These are phyloP conservation scores for Nibea albiflora DNA, from an alignment of 2,113 vertebrate genomes.

Conservation along the genomic window DNA sequence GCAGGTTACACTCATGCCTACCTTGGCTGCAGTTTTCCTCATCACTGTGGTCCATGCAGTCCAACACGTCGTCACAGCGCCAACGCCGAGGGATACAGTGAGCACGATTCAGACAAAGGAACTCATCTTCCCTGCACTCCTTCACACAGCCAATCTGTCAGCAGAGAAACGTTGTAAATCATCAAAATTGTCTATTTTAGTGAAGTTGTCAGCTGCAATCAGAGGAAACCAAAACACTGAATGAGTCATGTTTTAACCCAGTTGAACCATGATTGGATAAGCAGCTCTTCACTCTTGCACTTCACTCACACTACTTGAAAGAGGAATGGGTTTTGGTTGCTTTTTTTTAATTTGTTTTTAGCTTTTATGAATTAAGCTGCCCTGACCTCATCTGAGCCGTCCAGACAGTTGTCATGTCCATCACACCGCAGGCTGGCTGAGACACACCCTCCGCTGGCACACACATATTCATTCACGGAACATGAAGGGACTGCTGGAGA, in stretches of 20 bases:
- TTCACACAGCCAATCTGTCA: slow-evolving; percentile 92
- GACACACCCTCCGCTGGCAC: slow-evolving; percentile 92
- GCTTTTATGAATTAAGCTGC: not conserved
- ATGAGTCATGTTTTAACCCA: not conserved
- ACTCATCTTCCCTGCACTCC: slow-evolving; percentile 95
- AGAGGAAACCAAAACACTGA: slow-evolving; percentile 1
- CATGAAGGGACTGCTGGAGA: slow-evolving; percentile 90
- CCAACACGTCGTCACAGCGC: slow-evolving; percentile 93
- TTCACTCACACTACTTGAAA: not conserved
- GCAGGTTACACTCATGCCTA: slow-evolving; percentile 17
- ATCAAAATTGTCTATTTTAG: not conserved
- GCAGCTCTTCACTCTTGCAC: not conserved
- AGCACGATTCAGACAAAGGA: slow-evolving; percentile 93
- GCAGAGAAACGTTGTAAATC: slow-evolving; percentile 40
- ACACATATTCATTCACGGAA: slow-evolving; percentile 94
- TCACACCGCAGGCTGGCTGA: slow-evolving; percentile 93
- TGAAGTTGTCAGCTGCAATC: slow-evolving; percentile 9
- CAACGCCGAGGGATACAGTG: slow-evolving; percentile 94
- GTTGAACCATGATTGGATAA: not conserved
- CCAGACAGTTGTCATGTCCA: slow-evolving; percentile 93
- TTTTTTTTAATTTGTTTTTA: not conserved
- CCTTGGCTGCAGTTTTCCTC: slow-evolving; percentile 91
- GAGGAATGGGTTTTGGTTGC: not conserved
- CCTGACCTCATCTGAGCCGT: slow-evolving; percentile 97
- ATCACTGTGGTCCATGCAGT: slow-evolving; percentile 97